Percentiles rank a stretch among this genome's conserved stretches.
Evolutionary conservation across 2,797 vertebrate species (phyloP).

Genomic region (Eleutherodactylus coqui): DNA sequence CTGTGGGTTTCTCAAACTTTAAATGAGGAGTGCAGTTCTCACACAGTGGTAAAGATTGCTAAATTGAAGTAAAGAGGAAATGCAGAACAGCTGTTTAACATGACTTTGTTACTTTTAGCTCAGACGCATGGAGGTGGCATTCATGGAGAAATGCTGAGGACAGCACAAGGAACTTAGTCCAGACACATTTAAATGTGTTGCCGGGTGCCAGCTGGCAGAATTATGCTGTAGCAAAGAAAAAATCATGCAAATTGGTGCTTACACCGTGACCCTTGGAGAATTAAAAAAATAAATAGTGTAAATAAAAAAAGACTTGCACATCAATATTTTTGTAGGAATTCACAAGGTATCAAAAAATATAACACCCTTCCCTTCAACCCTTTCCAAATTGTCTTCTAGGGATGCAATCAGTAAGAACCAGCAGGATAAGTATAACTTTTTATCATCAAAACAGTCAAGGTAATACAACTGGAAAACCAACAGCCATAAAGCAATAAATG

Average conservation of each 20-base stretch:
- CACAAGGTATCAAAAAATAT: background rate
- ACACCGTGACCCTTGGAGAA: slow-evolving; percentile 2
- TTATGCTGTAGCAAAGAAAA: background rate
- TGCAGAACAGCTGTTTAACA: background rate
- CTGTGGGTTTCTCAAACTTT: background rate
- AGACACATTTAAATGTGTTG: background rate
- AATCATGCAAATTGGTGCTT: slow-evolving; percentile 14
- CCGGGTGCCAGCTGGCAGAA: slow-evolving; percentile 9
- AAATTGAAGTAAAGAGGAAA: background rate
- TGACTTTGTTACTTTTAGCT: background rate
- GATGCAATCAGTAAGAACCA: background rate
- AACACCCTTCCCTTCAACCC: background rate
- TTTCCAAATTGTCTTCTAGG: background rate
- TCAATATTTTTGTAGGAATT: background rate
- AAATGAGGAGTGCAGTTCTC: background rate
- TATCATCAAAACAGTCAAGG: background rate
- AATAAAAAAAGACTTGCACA: background rate
- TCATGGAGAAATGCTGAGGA: background rate
- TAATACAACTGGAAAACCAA: background rate
- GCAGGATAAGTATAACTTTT: background rate
- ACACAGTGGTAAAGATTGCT: background rate
- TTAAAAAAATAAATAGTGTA: background rate
- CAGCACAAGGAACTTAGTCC: background rate
- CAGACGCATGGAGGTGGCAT: background rate
- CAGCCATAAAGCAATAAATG: background rate